Evolutionary conservation across 2,797 vertebrate genomes (phyloP).

Genomic region (Nannoperca obscura): DNA sequence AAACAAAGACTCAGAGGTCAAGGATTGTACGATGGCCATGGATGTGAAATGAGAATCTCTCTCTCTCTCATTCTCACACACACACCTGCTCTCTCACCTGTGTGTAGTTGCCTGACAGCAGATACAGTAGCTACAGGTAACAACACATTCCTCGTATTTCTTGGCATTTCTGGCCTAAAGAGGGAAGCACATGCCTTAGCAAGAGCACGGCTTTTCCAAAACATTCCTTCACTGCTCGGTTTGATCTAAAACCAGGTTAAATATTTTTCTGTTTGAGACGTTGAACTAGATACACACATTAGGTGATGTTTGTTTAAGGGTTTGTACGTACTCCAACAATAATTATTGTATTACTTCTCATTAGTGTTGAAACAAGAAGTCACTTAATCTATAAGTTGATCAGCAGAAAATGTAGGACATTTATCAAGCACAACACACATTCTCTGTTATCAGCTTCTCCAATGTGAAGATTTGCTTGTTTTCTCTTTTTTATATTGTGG

Average conservation of each 20-base stretch:
- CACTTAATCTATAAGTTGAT: not conserved
- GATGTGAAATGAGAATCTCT: not conserved
- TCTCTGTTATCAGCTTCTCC: not conserved
- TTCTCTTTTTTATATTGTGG: not conserved
- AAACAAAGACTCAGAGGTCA: not conserved
- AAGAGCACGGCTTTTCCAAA: not conserved
- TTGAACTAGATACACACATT: not conserved
- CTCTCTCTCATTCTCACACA: not conserved
- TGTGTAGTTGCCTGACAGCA: not conserved
- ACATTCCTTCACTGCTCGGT: conserved; percentile 15
- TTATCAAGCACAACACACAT: not conserved
- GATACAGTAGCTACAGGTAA: conserved; percentile 45
- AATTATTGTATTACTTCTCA: not conserved
- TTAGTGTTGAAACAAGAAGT: not conserved
- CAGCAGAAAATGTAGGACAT: not conserved
- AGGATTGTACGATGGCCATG: not conserved
- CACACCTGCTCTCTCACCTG: conserved; percentile 49
- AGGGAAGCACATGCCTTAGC: conserved; percentile 39
- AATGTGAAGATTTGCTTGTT: not conserved
- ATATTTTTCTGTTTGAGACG: not conserved
- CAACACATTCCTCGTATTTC: conserved; percentile 55
- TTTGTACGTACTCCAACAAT: not conserved
- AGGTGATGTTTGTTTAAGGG: not conserved
- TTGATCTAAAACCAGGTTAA: conserved; percentile 24
- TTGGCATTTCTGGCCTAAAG: conserved; percentile 45